Evolutionary conservation across 2,797 vertebrate species (phyloP).

Genomic region (Decapterus maruadsi): DNA sequence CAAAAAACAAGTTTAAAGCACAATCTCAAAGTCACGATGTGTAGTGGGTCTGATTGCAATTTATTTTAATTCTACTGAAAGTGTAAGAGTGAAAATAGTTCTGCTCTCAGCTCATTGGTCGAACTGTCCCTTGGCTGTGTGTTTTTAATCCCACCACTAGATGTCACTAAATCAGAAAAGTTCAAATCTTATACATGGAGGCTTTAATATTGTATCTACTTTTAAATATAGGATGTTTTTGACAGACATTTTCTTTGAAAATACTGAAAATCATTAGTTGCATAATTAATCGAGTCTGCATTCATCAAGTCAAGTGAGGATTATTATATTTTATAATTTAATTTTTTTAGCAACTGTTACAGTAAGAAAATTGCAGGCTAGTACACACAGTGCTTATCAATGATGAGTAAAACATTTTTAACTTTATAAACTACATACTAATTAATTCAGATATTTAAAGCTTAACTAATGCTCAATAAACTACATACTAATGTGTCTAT

Average conservation of each 20-base stretch:
- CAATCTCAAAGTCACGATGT: background rate
- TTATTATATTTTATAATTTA: too few species aligned
- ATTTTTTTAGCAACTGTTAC: too few species aligned
- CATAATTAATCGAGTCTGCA: background rate
- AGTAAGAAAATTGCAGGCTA: background rate
- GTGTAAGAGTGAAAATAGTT: background rate
- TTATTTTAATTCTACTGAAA: background rate
- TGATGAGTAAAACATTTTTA: too few species aligned
- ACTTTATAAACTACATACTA: too few species aligned
- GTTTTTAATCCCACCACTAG: slow-evolving; percentile 9
- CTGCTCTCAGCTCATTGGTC: background rate
- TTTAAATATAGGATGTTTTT: background rate
- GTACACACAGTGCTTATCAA: too few species aligned
- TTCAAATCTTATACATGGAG: background rate
- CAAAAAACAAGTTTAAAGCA: background rate
- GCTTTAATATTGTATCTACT: background rate
- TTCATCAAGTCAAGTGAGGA: background rate
- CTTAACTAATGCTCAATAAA: too few species aligned
- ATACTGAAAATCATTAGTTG: background rate
- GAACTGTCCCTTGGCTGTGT: background rate
- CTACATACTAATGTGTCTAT: too few species aligned
- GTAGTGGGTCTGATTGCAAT: background rate
- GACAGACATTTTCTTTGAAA: too few species aligned
- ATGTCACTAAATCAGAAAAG: background rate
- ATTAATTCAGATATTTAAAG: too few species aligned